Conservation (phyloP, 2,797 vertebrate species). For the Tragopan temminckii region DNA sequence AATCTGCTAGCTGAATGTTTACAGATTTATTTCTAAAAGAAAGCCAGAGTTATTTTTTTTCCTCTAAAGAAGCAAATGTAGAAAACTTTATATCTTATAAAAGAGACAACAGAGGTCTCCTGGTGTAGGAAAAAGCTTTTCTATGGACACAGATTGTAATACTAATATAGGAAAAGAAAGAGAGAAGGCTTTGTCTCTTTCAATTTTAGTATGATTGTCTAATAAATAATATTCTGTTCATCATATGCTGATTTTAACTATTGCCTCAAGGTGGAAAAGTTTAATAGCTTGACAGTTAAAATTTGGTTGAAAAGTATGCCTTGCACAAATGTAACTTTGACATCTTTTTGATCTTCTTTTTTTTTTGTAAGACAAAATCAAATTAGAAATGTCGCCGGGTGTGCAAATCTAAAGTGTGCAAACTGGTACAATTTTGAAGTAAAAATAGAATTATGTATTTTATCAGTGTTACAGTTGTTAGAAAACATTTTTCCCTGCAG, state of each 20-base stretch:
- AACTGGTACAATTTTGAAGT: neutral
- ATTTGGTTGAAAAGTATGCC: neutral
- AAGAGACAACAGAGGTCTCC: neutral
- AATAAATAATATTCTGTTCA: neutral
- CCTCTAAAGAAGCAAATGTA: neutral
- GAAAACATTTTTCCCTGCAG: neutral
- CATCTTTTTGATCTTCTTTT: neutral
- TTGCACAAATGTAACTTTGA: neutral
- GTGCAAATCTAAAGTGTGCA: neutral
- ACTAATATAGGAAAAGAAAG: neutral
- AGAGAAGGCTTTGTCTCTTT: neutral
- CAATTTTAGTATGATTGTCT: neutral
- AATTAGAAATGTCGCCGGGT: neutral
- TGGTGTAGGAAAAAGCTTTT: neutral
- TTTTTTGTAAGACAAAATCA: neutral
- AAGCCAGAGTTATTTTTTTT: neutral
- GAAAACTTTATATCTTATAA: neutral
- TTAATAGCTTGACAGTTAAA: neutral
- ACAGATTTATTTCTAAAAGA: neutral
- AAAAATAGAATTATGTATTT: neutral
- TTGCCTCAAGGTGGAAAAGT: neutral
- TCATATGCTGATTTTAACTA: neutral
- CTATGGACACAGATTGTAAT: neutral
- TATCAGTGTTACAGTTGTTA: neutral
- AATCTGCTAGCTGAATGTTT: neutral